Evolutionary conservation across 92 coral and sea anemone genomes (phyloP), one percentile per base, ranked within the genome.

Genomic region (Desmophyllum pertusum): DNA sequence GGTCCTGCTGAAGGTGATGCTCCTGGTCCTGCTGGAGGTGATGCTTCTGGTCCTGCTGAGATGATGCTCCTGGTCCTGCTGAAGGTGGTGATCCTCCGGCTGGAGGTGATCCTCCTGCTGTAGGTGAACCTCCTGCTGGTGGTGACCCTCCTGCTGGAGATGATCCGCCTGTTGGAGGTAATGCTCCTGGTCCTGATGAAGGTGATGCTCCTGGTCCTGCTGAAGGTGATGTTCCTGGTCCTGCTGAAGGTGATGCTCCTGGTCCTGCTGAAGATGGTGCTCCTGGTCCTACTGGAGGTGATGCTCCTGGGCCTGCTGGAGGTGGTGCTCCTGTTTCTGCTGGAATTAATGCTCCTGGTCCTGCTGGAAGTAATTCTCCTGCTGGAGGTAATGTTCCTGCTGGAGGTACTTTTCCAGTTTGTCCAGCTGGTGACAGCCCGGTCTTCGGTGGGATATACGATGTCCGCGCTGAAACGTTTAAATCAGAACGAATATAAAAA

Each of bases 361-460:
- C 40, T 41, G 80, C 90, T 50, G 73, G 40, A 18, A 68, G 46
- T 10, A 45, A 35, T 4, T 71, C 53, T 39, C 79, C 70, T 41
- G 35, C 81, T 29, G 70, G 70, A n/a, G n/a, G n/a, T 45, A 61
- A 75, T n/a, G 77, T 38, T 23, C 75, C 93, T 10, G 61, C 45
- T 14, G 66, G 90, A 35, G 62, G 72, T 76, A 79, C 71, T 15
- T 71, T 70, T 42, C 87, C 78, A 35, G 79, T 83, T 21, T 79
- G 41, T 0, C 88, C 83, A n/a, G n/a, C n/a, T 10, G 80, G 79
- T 6, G 71, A 63, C 57, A 46, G 78, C 15, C 78, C 84, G 6
- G 89, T 83, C 25, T 79, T 40, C 23, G 83, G 83, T 18, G 83
- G 83, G 29, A 79, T 79, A 38, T 29, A 79, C 19, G 74, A 17